Base-by-base conservation (phyloP, 1,140 invertebrate genomes). In the Panagrolaimus sp. region DNA sequence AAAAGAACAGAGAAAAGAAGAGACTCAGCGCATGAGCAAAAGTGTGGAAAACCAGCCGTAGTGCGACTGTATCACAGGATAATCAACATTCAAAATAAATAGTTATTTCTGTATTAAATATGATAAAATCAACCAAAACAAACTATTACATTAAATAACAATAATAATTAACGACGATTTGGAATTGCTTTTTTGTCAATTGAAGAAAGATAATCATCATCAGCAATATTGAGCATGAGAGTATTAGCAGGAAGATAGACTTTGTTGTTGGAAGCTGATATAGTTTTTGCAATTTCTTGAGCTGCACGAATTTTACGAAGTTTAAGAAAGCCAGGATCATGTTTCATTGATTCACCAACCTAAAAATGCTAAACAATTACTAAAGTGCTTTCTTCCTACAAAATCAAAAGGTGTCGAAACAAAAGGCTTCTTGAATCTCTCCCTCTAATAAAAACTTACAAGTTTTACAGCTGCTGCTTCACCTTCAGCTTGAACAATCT, bases 401-500 rank as follows among this genome's bases (percentile, higher is more conserved):
- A n/a, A n/a, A n/a, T n/a, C n/a, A n/a, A n/a, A n/a, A n/a, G n/a
- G n/a, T n/a, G n/a, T n/a, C n/a, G n/a, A n/a, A n/a, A n/a, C n/a
- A n/a, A n/a, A n/a, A n/a, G n/a, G n/a, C n/a, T n/a, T n/a, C n/a
- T n/a, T n/a, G n/a, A n/a, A n/a, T n/a, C n/a, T n/a, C n/a, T n/a
- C n/a, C n/a, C n/a, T n/a, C n/a, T n/a, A n/a, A n/a, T n/a, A 72
- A 74, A 38, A 48, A 79, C 72, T 46, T 84, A 86, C 84, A 71
- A 88, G 75, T 76, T 84, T 84, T 21, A 96, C 96, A 79, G 96
- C 92, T 88, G 96, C 90, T 28, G 96, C 94, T 89, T 99, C 96
- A 88, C 96, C 96, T 87, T 98, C 95, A 75, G 96, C 96, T 85
- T 98, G 95, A 1, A 99, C 94, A 86, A 99, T 96, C 83, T 98